Evolutionary conservation across 2,113 vertebrate species (phyloP), one percentile per base, ranked within the genome.

Genomic region (Megaptera novaeangliae): DNA sequence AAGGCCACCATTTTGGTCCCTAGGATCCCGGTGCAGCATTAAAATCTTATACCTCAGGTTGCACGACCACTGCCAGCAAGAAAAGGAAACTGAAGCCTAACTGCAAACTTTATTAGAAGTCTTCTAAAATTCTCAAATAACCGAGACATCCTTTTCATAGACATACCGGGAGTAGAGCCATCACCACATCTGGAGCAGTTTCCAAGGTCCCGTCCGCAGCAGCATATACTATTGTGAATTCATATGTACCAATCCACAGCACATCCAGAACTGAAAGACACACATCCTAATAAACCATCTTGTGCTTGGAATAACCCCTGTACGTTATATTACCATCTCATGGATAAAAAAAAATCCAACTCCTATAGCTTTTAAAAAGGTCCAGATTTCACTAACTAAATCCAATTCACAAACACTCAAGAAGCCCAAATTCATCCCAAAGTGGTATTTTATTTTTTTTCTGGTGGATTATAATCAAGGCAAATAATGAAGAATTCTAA

Each of bases 161-260:
- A 99, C 99, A 96, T 98, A 99, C 99, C 93, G 99, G 99, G 46
- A 99, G 96, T 3, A 99, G 97, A 27, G 99, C 99, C 89, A 99
- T 98, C 52, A 99, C 99, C 36, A 99, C 99, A 55, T 99, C 99
- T 4, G 99, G 99, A 9, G 99, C 98, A 0, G 99, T 99, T 97
- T 99, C 99, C 69, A 99, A 98, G 1, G 99, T 99, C 25, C 99
- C 99, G 80, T 99, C 99, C 3, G 99, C 99, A 0, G 99, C 99
- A 1, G 99, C 99, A 17, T 99, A 99, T 0, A 98, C 99, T 10
- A 99, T 99, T 0, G 99, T 99, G 88, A 99, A 99, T 97, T 99
- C 99, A 0, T 98, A 99, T 0, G 99, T 99, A 86, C 99, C 99
- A 49, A 99, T 98, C 99, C 99, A 99, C 80, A 99, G 98, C 5